These are phyloP conservation scores for Ametastegia equiseti DNA, from an alignment of 2,888 invertebrate genomes.

Conservation along the genomic window DNA sequence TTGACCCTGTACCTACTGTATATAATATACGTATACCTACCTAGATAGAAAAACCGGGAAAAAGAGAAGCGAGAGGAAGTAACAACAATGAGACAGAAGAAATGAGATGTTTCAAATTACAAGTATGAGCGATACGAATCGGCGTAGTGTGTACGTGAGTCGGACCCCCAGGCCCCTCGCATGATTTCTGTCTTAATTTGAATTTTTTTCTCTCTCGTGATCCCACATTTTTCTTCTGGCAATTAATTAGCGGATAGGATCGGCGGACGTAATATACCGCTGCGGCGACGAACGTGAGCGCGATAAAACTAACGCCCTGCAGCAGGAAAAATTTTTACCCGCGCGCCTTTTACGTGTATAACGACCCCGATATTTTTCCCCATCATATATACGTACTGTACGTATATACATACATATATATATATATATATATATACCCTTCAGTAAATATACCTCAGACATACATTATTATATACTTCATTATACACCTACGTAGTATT, in stretches of 20 bases:
- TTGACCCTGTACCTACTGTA: too few relatives aligned
- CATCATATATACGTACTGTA: background rate
- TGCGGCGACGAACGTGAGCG: constrained; percentile 55
- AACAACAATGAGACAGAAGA: constrained; percentile 21
- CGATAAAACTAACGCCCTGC: constrained; percentile 69
- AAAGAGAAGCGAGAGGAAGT: background rate
- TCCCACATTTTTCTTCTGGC: constrained; percentile 49
- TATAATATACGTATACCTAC: background rate
- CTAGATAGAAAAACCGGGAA: background rate
- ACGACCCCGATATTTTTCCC: background rate
- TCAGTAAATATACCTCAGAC: too few relatives aligned
- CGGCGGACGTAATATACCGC: background rate
- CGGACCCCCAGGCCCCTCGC: constrained; percentile 3
- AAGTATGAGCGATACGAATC: constrained; percentile 32
- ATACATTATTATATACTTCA: too few relatives aligned
- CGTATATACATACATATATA: background rate
- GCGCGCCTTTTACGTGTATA: background rate
- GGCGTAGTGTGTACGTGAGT: constrained; percentile 27
- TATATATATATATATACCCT: too few relatives aligned
- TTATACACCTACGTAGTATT: too few relatives aligned
- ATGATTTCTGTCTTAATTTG: constrained; percentile 57
- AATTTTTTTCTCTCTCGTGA: constrained; percentile 39
- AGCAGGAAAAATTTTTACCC: constrained; percentile 62
- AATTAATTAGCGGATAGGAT: constrained; percentile 65
- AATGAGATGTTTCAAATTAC: constrained; percentile 30